Evolutionary conservation across 1,140 invertebrate species (phyloP), one percentile per base, ranked within the genome.

Genomic region (Drosophila mayri): DNA sequence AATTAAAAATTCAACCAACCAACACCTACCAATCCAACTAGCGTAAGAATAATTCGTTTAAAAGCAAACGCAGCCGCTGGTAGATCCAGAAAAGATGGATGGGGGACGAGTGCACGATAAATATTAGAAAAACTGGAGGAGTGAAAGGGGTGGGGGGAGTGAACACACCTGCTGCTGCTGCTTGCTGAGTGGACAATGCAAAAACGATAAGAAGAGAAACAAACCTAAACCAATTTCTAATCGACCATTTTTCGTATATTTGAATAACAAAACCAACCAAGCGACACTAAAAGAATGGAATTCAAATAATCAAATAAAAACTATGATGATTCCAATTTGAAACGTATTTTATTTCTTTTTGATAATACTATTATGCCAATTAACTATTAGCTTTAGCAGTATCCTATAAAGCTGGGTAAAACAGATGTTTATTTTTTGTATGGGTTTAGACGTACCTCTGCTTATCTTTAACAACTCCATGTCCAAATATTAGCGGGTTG

Each of bases 171-270:
- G 58, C 22, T 49, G 35, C 28, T 68, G 66, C 44, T 43, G 30
- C 25, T 62, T 60, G 35, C 12, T 20, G 44, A 40, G 44, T 76
- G 61, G 38, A 63, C 62, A 32, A 46, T 68, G 61, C 59, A 81
- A 72, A 68, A 49, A 57, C 60, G 18, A 66, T 32, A 47, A 71
- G 35, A 54, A 65, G 35, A 60, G 22, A 71, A 61, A 55, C 30
- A 70, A 76, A 66, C 64, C 63, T 72, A 81, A 74, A 90, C 55
- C 62, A 73, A 80, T 84, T 88, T 88, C 85, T 88, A 84, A 88
- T 90, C 85, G 85, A 88, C 74, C 76, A 88, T 88, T 88, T 86
- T 88, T 90, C 84, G 78, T 88, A 73, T 90, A 90, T 73, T 90
- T 90, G 77, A 88, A 90, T 90, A 86, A 86, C 72, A 87, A 73